Percentiles rank a stretch among this genome's conserved stretches.
Evolutionary conservation across 2,888 invertebrate species (phyloP).

Genomic region (Xestia ashworthii): DNA sequence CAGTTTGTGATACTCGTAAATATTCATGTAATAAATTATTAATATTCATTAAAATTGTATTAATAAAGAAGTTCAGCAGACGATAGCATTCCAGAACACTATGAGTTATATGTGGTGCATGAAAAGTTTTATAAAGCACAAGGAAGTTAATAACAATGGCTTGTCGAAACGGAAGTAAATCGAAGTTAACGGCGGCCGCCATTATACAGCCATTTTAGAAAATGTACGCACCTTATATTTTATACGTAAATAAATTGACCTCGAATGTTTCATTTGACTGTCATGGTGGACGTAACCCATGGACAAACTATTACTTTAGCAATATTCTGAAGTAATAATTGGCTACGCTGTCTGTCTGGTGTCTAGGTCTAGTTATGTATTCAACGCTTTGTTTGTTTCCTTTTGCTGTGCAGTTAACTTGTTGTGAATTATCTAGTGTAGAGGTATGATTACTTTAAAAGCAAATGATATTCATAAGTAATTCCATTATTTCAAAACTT

Average conservation of each 20-base stretch:
- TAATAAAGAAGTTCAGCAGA: slow-evolving; percentile 20
- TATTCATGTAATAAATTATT: slow-evolving; percentile 48
- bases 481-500: neutral
- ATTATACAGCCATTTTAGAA: slow-evolving; percentile 73
- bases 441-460: neutral
- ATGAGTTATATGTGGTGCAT: slow-evolving; percentile 19
- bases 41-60: slow-evolving; percentile 40
- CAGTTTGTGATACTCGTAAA: slow-evolving; percentile 30
- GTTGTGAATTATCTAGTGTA: neutral
- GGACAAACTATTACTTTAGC: slow-evolving; percentile 62
- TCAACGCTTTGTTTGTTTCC: slow-evolving; percentile 5
- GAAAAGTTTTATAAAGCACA: slow-evolving; percentile 68
- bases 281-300: slow-evolving; percentile 53
- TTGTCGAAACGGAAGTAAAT: slow-evolving; percentile 74
- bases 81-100: slow-evolving; percentile 14
- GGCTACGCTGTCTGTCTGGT: neutral
- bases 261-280: slow-evolving; percentile 65
- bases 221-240: slow-evolving; percentile 59
- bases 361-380: slow-evolving; percentile 14
- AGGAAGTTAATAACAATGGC: slow-evolving; percentile 79
- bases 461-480: neutral
- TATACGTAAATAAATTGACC: slow-evolving; percentile 69
- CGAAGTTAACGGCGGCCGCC: slow-evolving; percentile 75
- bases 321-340: slow-evolving; percentile 30
- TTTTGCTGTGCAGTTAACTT: neutral